phyloP scores from a whole-genome alignment of 2,888 invertebrate species.

The Drosophila picticornis region DNA sequence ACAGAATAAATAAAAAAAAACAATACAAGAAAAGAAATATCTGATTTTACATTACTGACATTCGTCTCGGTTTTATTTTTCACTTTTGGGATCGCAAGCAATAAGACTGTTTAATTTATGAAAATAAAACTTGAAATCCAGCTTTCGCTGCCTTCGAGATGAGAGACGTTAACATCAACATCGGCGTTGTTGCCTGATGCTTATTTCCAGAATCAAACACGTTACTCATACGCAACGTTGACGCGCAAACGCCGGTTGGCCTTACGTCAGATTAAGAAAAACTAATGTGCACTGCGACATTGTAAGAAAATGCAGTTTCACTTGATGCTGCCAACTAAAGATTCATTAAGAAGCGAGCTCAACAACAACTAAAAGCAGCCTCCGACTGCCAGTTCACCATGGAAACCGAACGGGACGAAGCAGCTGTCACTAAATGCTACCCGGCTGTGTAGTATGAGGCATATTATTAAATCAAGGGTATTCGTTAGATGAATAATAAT shows the following conservation, averaged over 20 bases:
- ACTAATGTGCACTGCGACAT: slow-evolving; percentile 74
- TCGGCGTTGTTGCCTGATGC: slow-evolving; percentile 15
- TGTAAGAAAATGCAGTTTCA: slow-evolving; percentile 84
- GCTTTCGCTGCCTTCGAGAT: slow-evolving; percentile 46
- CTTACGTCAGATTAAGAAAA: slow-evolving; percentile 66
- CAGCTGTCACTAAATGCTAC: slow-evolving; percentile 32
- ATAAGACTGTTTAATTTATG: slow-evolving; percentile 62
- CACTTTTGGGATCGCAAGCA: slow-evolving; percentile 31
- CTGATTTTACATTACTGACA: slow-evolving; percentile 31
- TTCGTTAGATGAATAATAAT: background rate
- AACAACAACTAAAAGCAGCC: slow-evolving; percentile 25
- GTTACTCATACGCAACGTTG: slow-evolving; percentile 73
- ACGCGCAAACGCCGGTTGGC: slow-evolving; percentile 53
- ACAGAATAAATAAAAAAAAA: slow-evolving; percentile 24
- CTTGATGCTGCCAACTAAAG: slow-evolving; percentile 82
- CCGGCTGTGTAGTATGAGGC: background rate
- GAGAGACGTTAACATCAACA: slow-evolving; percentile 26
- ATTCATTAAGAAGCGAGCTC: slow-evolving; percentile 46
- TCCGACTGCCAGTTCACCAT: slow-evolving; percentile 67
- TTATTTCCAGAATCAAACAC: slow-evolving; percentile 75
- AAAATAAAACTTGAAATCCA: slow-evolving; percentile 56
- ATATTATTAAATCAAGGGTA: background rate
- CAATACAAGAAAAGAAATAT: slow-evolving; percentile 4
- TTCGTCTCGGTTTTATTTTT: slow-evolving; percentile 10
- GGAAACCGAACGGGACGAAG: slow-evolving; percentile 60